Conservation (phyloP, 1,140 invertebrate species). For the Branchinecta lynchi region DNA sequence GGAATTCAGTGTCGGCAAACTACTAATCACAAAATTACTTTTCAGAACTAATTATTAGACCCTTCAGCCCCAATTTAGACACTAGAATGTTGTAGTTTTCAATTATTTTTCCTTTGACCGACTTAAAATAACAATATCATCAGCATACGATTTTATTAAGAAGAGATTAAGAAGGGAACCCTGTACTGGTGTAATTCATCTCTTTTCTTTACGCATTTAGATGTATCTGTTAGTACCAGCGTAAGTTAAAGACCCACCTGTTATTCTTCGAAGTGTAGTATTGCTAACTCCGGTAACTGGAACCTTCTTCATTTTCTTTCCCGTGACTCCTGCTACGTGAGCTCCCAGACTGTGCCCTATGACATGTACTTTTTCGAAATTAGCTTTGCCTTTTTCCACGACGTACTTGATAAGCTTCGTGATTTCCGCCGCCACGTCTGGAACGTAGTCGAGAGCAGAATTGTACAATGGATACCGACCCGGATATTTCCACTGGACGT, state of each 20-base stretch:
- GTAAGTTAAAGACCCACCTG: neutral
- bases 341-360: neutral
- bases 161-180: no score
- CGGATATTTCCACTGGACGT: conserved; percentile 3
- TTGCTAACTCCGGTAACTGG: neutral
- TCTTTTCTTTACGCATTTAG: no score
- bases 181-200: no score
- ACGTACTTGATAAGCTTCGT: neutral
- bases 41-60: no score
- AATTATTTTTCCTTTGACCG: no score
- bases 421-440: neutral
- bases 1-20: no score
- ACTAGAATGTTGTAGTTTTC: no score
- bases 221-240: no score
- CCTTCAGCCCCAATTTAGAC: no score
- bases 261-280: neutral
- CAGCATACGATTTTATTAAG: no score
- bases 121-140: no score
- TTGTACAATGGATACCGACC: neutral
- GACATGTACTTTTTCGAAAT: neutral
- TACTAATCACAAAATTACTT: no score
- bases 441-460: neutral
- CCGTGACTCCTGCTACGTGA: neutral
- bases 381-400: neutral
- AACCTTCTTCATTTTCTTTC: neutral